These are phyloP conservation scores for Perodicticus potto DNA, from an alignment of 2,797 vertebrate species.

Conservation along the genomic window DNA sequence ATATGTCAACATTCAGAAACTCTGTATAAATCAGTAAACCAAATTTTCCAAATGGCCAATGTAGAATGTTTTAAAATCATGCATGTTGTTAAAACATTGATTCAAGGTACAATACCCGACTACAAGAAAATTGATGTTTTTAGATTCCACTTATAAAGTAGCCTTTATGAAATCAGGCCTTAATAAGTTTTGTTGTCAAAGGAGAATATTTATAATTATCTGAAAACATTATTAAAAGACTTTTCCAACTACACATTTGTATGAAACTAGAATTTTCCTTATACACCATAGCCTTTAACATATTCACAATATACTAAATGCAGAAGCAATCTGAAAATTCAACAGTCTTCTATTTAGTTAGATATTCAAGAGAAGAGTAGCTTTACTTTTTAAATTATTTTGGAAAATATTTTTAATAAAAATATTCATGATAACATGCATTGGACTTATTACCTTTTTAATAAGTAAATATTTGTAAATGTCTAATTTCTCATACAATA, in stretches of 20 bases:
- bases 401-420: not conserved
- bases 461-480: not conserved
- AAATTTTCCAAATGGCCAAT: constrained; percentile 25
- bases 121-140: not conserved
- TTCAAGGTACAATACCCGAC: not conserved
- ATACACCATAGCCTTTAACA: not conserved
- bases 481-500: not conserved
- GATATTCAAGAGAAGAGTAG: not conserved
- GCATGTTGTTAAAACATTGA: not conserved
- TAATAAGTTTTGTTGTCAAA: constrained; percentile 12
- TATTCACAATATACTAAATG: not conserved
- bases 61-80: not conserved
- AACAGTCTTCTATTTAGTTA: not conserved
- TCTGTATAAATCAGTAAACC: not conserved
- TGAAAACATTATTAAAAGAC: not conserved
- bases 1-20: not conserved
- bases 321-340: not conserved
- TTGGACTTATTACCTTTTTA: not conserved
- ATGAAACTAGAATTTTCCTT: not conserved
- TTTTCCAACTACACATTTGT: not conserved
- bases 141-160: not conserved
- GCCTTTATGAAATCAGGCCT: not conserved
- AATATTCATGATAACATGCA: not conserved
- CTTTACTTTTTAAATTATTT: not conserved
- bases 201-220: not conserved